These are phyloP conservation scores for Etheostoma nigrum DNA, from an alignment of 2,797 vertebrate species.

Conservation along the genomic window DNA sequence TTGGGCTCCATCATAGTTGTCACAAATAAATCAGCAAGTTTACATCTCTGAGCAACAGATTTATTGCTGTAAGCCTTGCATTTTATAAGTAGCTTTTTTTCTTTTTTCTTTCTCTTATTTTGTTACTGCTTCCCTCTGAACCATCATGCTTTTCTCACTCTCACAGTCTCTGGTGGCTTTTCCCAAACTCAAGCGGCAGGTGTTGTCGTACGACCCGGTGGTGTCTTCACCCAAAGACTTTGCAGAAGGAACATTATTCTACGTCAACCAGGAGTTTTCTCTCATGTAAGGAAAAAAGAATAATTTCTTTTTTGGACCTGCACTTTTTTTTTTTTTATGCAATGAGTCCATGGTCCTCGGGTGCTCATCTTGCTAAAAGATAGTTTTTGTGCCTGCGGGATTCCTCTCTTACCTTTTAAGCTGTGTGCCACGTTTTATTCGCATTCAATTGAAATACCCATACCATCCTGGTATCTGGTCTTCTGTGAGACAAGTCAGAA, in stretches of 20 bases:
- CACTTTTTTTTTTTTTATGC: background rate
- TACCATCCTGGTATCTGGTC: too few species aligned
- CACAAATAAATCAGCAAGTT: background rate
- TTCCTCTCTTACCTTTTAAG: too few species aligned
- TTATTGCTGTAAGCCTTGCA: background rate
- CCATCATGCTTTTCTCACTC: background rate
- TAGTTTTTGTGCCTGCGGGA: too few species aligned
- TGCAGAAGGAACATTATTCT: constrained; percentile 97
- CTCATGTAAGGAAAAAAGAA: constrained; percentile 90
- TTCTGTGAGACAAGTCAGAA: too few species aligned
- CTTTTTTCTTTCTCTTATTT: background rate
- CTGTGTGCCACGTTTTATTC: too few species aligned
- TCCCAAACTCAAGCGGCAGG: constrained; percentile 98
- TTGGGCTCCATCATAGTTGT: background rate
- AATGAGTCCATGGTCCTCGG: background rate
- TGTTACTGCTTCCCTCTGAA: background rate
- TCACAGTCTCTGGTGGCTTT: constrained; percentile 97
- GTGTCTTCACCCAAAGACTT: constrained; percentile 99
- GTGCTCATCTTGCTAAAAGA: too few species aligned
- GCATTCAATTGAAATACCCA: too few species aligned
- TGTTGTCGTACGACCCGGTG: constrained; percentile 94
- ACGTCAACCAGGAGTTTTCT: constrained; percentile 99
- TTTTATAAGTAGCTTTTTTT: background rate
- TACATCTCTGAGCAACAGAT: background rate
- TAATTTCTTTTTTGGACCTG: too few species aligned